Evolutionary conservation across 53 echinoderm and acorn worm genomes (phyloP).

Genomic region (Astropecten irregularis): DNA sequence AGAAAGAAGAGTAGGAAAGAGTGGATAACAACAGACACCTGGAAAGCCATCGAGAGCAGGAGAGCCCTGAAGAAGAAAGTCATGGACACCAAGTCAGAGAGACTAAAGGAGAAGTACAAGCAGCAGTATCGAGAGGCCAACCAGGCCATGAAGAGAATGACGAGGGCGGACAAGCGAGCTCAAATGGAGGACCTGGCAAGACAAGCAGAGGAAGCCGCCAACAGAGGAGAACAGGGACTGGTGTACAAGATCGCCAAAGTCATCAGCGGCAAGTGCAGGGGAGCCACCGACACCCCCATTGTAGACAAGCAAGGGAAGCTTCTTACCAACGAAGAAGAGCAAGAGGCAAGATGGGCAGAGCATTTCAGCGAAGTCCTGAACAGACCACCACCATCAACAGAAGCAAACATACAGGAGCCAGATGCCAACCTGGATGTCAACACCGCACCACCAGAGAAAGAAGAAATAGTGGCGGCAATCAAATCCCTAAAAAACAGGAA

Average conservation of each 20-base stretch:
- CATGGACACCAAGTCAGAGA: neutral
- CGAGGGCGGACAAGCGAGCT: conserved; percentile 16
- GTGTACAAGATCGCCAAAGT: neutral
- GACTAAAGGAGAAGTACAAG: neutral
- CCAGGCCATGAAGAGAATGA: conserved; percentile 3
- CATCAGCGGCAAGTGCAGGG: neutral
- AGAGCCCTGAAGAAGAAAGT: neutral
- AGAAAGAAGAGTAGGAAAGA: neutral
- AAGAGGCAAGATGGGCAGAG: conserved; percentile 51
- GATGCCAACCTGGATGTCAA: conserved; percentile 13
- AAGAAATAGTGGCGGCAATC: conserved; percentile 25
- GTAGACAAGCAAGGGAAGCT: neutral
- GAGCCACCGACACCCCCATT: neutral
- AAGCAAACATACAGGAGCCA: conserved; percentile 33
- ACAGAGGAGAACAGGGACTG: conserved; percentile 10
- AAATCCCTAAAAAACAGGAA: conserved; percentile 50
- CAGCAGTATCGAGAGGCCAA: neutral
- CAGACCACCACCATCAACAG: conserved; percentile 47
- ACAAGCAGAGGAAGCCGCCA: conserved; percentile 36
- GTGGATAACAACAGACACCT: conserved; percentile 17
- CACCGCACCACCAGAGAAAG: conserved; percentile 20
- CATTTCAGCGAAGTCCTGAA: conserved; percentile 58
- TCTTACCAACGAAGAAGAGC: conserved; percentile 7
- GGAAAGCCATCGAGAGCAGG: neutral
- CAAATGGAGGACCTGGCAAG: neutral